Evolutionary conservation across 2,888 invertebrate species (phyloP).

Genomic region (Luffia ferchaultella): DNA sequence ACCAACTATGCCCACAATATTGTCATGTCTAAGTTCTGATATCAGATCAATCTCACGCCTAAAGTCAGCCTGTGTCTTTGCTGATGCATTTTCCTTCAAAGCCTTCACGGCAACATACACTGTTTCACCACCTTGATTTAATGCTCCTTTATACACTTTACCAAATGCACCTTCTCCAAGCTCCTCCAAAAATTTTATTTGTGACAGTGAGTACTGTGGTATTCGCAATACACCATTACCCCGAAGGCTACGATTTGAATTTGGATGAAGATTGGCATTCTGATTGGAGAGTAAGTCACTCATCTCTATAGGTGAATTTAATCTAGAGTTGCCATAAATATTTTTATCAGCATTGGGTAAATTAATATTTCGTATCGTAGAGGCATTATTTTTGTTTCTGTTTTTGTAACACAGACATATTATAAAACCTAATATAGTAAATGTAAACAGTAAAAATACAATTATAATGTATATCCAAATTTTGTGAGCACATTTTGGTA

Average conservation of each 20-base stretch:
- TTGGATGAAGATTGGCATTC: constrained; percentile 47
- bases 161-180: constrained; percentile 97
- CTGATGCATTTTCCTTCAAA: constrained; percentile 89
- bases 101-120: constrained; percentile 93
- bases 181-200: constrained; percentile 88
- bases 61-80: constrained; percentile 92
- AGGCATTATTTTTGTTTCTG: constrained; percentile 61
- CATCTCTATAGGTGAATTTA: constrained; percentile 85
- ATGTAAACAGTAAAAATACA: constrained; percentile 65
- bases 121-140: constrained; percentile 73
- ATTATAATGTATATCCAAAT: constrained; percentile 84
- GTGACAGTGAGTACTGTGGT: constrained; percentile 85
- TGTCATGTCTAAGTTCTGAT: constrained; percentile 93
- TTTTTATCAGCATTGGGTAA: constrained; percentile 79
- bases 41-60: constrained; percentile 93
- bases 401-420: constrained; percentile 72
- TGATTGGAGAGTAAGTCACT: constrained; percentile 75
- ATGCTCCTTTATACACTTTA: constrained; percentile 95
- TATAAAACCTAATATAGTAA: constrained; percentile 43
- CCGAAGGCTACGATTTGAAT: constrained; percentile 45
- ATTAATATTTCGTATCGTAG: constrained; percentile 74
- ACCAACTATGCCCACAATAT: constrained; percentile 94
- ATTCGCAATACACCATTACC: constrained; percentile 70
- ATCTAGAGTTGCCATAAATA: constrained; percentile 81
- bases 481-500: constrained; percentile 88